These are phyloP conservation scores for Nowickia ferox DNA, from an alignment of 2,888 invertebrate species.

Conservation along the genomic window DNA sequence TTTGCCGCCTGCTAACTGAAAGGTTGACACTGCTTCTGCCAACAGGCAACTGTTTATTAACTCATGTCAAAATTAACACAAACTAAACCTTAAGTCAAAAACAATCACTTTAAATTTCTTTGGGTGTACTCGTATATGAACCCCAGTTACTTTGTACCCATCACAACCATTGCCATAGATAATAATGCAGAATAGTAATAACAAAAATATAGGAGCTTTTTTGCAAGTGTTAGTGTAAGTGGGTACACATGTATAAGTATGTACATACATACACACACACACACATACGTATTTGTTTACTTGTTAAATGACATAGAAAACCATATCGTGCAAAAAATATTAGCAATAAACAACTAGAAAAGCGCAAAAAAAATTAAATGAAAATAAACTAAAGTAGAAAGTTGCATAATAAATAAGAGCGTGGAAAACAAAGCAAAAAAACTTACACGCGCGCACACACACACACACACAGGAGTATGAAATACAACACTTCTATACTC, in stretches of 20 bases:
- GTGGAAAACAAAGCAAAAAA: conserved; percentile 47
- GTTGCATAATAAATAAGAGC: conserved; percentile 67
- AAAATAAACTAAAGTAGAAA: conserved; percentile 48
- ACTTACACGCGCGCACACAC: background rate
- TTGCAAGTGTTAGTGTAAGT: conserved; percentile 37
- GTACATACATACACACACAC: background rate
- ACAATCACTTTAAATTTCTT: background rate
- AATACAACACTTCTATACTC: conserved; percentile 5
- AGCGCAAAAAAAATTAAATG: conserved; percentile 32
- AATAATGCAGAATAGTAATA: conserved; percentile 15
- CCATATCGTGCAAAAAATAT: conserved; percentile 72
- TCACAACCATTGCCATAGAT: conserved; percentile 50
- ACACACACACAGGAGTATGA: background rate
- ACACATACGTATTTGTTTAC: conserved; percentile 52
- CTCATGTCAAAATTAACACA: background rate
- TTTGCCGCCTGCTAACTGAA: too few relatives aligned
- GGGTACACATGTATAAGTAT: conserved; percentile 4
- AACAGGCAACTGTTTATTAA: too few relatives aligned
- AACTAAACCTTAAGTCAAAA: background rate
- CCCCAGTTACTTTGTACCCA: conserved; percentile 11
- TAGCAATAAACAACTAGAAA: conserved; percentile 69
- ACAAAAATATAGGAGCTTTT: conserved; percentile 23
- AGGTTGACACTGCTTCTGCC: too few relatives aligned
- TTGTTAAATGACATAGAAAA: conserved; percentile 72
- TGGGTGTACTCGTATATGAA: conserved; percentile 43